phyloP scores from a whole-genome alignment of 2,113 vertebrate genomes.

The Corythoichthys haematopterus region DNA sequence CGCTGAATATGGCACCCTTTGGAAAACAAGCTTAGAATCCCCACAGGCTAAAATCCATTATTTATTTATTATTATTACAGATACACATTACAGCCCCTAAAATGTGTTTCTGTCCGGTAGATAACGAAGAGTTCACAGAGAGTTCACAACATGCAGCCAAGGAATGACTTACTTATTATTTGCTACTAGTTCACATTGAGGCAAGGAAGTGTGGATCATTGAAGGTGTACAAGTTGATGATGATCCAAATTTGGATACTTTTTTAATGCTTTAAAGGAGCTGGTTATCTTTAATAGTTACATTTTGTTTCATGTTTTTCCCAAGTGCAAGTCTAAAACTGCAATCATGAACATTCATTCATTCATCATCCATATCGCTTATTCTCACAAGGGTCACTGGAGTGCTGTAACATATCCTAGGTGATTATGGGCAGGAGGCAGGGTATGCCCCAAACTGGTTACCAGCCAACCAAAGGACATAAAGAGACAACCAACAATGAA shows the following conservation, averaged over 20 bases:
- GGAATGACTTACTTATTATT: not conserved
- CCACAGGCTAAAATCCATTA: not conserved
- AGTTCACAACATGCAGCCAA: constrained; percentile 63
- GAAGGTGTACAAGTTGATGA: not conserved
- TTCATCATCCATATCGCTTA: too few species aligned
- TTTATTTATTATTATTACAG: not conserved
- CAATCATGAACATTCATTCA: too few species aligned
- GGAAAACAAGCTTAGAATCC: not conserved
- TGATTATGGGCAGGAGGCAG: too few species aligned
- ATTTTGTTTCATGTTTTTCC: too few species aligned
- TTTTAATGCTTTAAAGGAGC: too few species aligned
- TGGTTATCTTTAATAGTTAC: too few species aligned
- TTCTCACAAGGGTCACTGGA: too few species aligned
- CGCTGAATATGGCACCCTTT: not conserved
- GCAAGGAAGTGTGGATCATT: not conserved
- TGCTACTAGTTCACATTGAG: not conserved
- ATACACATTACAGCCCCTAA: not conserved
- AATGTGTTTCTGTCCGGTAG: constrained; percentile 59
- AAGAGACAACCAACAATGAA: not conserved
- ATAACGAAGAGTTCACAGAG: constrained; percentile 76
- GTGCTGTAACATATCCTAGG: too few species aligned
- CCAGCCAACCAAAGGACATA: not conserved
- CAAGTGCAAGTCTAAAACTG: too few species aligned
- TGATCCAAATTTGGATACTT: not conserved
- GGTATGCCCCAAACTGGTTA: not conserved